Base-by-base conservation (phyloP, 2,797 vertebrate species). In the Hydrolagus colliei region DNA sequence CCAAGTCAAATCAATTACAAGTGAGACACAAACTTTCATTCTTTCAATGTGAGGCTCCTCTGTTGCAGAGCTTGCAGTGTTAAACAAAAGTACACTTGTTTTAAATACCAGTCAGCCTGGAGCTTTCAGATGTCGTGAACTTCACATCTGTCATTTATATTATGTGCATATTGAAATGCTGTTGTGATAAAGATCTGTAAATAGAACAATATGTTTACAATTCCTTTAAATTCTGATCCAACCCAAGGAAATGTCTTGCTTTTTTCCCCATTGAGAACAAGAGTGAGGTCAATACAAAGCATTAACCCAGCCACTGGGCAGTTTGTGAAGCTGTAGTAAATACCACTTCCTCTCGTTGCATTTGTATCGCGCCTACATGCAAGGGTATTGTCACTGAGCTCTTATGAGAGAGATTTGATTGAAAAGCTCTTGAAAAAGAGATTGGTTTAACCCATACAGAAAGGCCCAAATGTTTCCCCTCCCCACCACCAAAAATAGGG, bases 101-200 rank as follows among this genome's bases (percentile, higher is more conserved):
- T 52, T 84, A n/a, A 84, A 41, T 13, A 71, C 2, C 20, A n/a
- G 10, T 0, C 16, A n/a, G 18, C 9, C 20, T 16, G 1, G 18
- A 76, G 41, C 41, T 59, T n/a, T 61, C n/a, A 10, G 61, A 77
- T 77, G 75, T 77, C 75, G 22, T 52, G 79, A 52, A 41, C 79
- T 68, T 77, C 18, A 67, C 62, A 82, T 35, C 62, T 68, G 79
- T 18, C 65, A n/a, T 4, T 68, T 71, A 18, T 84, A 68, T 68
- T 68, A 71, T 6, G 1, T 41, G 41, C 71, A 63, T 32, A 65
- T 11, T 65, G 14, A 32, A 79, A 63, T 5, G 2, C 22, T 35
- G 61, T 65, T 65, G 12, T 7, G n/a, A 71, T 71, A 32, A 82
- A 84, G 16, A 67, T 80, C 62, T 84, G 32, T 35, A 84, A 52